These are phyloP conservation scores for Solen grandis DNA, from an alignment of 1,140 invertebrate species.

Conservation along the genomic window DNA sequence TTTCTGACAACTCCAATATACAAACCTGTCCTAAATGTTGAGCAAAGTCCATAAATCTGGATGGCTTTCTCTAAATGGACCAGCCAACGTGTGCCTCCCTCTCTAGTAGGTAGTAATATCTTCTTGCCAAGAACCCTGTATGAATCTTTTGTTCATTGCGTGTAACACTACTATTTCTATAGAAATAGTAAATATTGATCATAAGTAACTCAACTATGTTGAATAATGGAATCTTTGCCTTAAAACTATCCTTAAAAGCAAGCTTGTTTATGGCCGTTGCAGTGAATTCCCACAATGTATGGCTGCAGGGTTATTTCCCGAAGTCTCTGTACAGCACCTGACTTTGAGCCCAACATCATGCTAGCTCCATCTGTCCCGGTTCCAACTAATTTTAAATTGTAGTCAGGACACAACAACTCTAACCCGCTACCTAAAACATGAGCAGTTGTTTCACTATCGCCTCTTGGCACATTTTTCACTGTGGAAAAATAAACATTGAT, in stretches of 20 bases:
- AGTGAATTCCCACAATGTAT: slow-evolving; percentile 45
- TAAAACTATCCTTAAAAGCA: slow-evolving; percentile 23
- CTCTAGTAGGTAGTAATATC: background rate
- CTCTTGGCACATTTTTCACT: no score
- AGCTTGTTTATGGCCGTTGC: slow-evolving; percentile 31
- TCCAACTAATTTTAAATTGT: slow-evolving; percentile 27
- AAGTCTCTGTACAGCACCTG: no score
- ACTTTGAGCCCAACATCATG: slow-evolving; percentile 40
- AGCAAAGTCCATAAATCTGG: background rate
- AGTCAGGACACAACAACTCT: slow-evolving; percentile 21
- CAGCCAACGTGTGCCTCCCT: slow-evolving; percentile 8
- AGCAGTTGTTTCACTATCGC: no score
- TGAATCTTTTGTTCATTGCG: slow-evolving; percentile 9
- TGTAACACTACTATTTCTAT: slow-evolving; percentile 34
- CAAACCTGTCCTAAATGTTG: slow-evolving; percentile 11
- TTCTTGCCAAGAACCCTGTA: background rate
- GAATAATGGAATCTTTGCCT: slow-evolving; percentile 2
- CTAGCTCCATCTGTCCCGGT: slow-evolving; percentile 43
- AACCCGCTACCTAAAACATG: no score
- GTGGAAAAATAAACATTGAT: no score
- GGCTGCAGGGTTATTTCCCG: slow-evolving; percentile 20
- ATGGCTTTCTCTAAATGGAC: slow-evolving; percentile 20
- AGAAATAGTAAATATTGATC: slow-evolving; percentile 29
- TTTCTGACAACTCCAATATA: no score
- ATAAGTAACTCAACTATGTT: slow-evolving; percentile 19